Evolutionary conservation across 1,140 invertebrate species (phyloP), one percentile per base, ranked within the genome.

Genomic region (Meloidogyne hapla): DNA sequence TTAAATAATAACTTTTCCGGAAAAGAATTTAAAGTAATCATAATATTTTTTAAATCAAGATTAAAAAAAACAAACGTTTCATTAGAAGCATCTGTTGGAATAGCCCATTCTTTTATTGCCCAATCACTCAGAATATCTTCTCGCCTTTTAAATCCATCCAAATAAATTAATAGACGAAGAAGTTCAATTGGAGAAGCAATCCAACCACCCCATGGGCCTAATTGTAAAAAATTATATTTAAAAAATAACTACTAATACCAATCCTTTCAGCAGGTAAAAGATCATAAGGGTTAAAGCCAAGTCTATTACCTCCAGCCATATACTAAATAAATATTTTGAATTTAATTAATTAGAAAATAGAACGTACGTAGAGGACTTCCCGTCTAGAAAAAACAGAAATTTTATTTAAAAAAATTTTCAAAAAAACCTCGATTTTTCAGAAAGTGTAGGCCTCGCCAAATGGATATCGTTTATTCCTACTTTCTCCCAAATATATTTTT

Each of bases 141-240:
- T 64, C 75, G 65, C 10, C 74, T 68, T 18, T 67, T 25, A 69
- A 86, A 86, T n/a, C 83, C 83, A 76, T 85, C 83, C 15, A 86
- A 68, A 68, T 81, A 69, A 13, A 78, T 70, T 84, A 85, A 83
- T 40, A 87, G 75, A 69, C 79, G 76, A 8, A 86, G 69, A 62
- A 86, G 61, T 70, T 86, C 86, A 45, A 87, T 84, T 1, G 85
- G 85, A 26, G 81, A 86, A 4, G 85, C 85, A 38, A 86, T 86
- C 85, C 85, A 86, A 64, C 85, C 85, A 71, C 85, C 85, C 85
- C 85, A 86, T 23, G 85, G 85, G 25, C 85, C 85, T 45, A 28
- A n/a, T n/a, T n/a, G n/a, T n/a, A n/a, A 40, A 13, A 33, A 40
- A 56, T n/a, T 33, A 63, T 25, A 38, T 13, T n/a, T 15, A 23